Conservation (phyloP, 2,113 vertebrate genomes). For the Myiopsitta monachus region DNA sequence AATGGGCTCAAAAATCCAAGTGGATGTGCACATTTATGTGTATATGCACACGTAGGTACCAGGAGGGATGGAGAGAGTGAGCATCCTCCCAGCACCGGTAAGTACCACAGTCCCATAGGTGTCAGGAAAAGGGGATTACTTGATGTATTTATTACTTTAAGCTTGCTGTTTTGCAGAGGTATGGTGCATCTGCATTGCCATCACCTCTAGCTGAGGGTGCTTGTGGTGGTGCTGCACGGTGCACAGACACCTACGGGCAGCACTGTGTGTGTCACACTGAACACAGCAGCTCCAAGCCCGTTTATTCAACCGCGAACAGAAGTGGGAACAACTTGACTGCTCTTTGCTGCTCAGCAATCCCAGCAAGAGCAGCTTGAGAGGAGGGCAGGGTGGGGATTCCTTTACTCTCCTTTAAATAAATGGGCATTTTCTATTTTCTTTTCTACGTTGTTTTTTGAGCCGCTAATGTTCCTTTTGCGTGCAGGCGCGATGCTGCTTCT, state of each 20-base stretch:
- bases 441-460: not conserved
- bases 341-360: not conserved
- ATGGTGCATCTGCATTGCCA: not conserved
- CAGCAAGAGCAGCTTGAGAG: not conserved
- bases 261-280: accelerated
- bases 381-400: not conserved
- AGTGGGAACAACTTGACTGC: not conserved
- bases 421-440: not conserved
- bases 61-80: not conserved
- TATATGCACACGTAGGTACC: accelerated
- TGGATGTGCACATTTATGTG: accelerated
- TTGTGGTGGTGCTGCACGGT: not conserved
- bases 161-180: not conserved
- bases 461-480: conserved; percentile 9
- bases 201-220: not conserved
- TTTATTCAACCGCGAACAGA: not conserved
- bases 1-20: not conserved
- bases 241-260: not conserved
- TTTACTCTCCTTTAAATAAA: not conserved
- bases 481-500: not conserved
- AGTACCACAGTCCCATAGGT: not conserved
- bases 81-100: not conserved
- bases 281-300: not conserved
- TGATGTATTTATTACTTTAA: not conserved
- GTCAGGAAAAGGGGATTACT: not conserved